These are phyloP conservation scores for Tetragnatha versicolor DNA, from an alignment of 1,140 invertebrate species.

Conservation along the genomic window DNA sequence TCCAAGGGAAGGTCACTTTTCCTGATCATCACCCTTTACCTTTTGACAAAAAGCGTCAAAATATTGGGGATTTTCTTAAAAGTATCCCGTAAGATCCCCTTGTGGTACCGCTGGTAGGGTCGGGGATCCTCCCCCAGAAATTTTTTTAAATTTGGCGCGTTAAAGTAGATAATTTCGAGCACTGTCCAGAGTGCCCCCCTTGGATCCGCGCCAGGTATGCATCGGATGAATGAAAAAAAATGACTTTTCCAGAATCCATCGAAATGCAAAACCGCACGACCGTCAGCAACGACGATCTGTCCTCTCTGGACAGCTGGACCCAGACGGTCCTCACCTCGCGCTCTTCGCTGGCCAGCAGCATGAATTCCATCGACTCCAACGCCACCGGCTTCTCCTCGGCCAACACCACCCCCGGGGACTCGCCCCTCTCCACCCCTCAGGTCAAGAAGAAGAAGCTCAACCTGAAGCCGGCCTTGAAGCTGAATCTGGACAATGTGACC, in stretches of 20 bases:
- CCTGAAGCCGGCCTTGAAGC: conserved; percentile 34
- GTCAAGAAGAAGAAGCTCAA: conserved; percentile 39
- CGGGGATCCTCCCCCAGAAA: neutral
- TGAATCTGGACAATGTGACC: conserved; percentile 36
- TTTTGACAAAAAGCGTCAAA: no score
- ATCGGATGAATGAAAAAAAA: neutral
- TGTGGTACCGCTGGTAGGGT: neutral
- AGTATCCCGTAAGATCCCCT: neutral
- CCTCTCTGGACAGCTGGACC: conserved; percentile 44
- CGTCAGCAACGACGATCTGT: conserved; percentile 38
- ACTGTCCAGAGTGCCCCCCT: neutral
- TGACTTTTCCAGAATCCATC: conserved; percentile 9
- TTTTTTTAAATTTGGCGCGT: neutral
- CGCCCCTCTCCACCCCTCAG: conserved; percentile 1
- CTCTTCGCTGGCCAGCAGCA: conserved; percentile 10
- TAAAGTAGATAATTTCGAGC: no score
- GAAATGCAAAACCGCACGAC: conserved; percentile 1
- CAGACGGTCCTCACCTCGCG: conserved; percentile 24
- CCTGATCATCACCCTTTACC: no score
- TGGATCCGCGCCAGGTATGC: no score
- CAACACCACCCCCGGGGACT: conserved; percentile 27
- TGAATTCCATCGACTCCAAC: conserved; percentile 34
- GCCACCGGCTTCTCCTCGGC: conserved; percentile 28
- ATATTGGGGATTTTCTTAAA: no score
- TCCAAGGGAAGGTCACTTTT: no score